Base-by-base conservation (phyloP, 2,113 vertebrate genomes). In the Brachyhypopomus gauderio region DNA sequence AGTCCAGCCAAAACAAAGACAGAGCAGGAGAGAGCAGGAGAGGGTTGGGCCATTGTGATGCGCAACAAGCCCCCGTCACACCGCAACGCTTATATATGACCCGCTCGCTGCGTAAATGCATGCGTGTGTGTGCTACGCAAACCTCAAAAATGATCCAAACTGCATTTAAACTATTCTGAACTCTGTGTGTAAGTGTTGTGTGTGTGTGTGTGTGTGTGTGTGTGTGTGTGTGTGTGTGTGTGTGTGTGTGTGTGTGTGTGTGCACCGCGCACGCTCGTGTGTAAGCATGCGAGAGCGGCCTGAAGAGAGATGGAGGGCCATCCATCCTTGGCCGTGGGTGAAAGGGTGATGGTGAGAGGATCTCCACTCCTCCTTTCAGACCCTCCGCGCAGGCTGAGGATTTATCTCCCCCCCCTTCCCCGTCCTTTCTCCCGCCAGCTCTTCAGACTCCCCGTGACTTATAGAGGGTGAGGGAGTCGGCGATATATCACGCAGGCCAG, bases 301-400 rank as follows among this genome's bases (percentile, higher is more conserved):
- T 86, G 30, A 83, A 85, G 82, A 85, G 82, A 78, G 82, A 88
- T 84, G 73, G 85, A 83, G 80, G 75, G 77, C 80, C 85, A 86
- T 88, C 85, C 79, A 87, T 87, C 85, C 69, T 81, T 56, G 23
- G 77, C 77, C 62, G 6, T 69, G 58, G 63, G 60, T 81, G 80
- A 86, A 88, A 83, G 83, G 85, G 82, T 73, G 58, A 86, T 75
- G 77, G 85, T 79, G 73, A 86, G 79, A 85, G 81, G 81, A 74
- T 64, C 48, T 72, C 56, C 79, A 83, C 83, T 85, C 75, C 78
- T 85, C 85, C 79, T 88, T 86, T 84, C 86, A 87, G 66, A 58
- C 41, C 25, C 66, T 66, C 70, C 52, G 41, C 83, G 64, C 67
- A 72, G 52, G 41, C 75, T 77, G 48, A 84, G 80, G 85, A 88